A percentile compares a stretch with the other conserved stretches of the same genome.
Evolutionary conservation across 1,140 invertebrate species (phyloP).

Genomic region (Teleogryllus occipitalis): DNA sequence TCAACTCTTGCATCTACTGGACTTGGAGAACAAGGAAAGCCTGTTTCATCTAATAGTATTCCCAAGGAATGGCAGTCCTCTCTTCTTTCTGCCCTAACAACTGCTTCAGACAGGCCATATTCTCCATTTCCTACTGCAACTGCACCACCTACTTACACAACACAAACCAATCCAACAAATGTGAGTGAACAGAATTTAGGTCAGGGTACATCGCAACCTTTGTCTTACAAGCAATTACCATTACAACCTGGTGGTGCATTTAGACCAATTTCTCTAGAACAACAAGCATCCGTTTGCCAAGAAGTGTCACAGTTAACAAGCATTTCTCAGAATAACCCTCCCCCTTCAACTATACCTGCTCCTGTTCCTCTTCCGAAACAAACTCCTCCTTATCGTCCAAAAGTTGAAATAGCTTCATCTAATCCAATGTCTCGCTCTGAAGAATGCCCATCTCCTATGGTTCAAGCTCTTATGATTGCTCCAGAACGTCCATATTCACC

Average conservation of each 20-base stretch:
- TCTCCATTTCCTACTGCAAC: conserved; percentile 35
- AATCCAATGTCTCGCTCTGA: neutral
- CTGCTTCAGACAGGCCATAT: conserved; percentile 41
- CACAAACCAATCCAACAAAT: neutral
- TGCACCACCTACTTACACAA: neutral
- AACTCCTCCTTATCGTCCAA: neutral
- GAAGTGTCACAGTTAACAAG: neutral
- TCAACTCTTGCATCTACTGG: neutral
- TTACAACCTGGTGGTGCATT: neutral
- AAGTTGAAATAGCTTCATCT: neutral
- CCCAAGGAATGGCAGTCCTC: conserved; percentile 18
- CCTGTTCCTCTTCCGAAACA: neutral
- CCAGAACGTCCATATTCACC: conserved; percentile 55
- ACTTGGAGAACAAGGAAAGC: neutral
- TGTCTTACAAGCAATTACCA: neutral
- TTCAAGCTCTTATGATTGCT: conserved; percentile 46
- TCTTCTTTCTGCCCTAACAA: conserved; percentile 38
- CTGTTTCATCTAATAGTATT: neutral
- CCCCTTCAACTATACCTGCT: neutral
- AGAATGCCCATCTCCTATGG: neutral
- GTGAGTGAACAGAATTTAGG: no score
- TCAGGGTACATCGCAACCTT: neutral
- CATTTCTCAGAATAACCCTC: neutral
- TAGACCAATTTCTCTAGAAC: neutral
- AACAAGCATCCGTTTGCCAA: neutral